These are phyloP conservation scores for Gastrophysa polygoni DNA, from an alignment of 2,888 invertebrate genomes.

Conservation along the genomic window DNA sequence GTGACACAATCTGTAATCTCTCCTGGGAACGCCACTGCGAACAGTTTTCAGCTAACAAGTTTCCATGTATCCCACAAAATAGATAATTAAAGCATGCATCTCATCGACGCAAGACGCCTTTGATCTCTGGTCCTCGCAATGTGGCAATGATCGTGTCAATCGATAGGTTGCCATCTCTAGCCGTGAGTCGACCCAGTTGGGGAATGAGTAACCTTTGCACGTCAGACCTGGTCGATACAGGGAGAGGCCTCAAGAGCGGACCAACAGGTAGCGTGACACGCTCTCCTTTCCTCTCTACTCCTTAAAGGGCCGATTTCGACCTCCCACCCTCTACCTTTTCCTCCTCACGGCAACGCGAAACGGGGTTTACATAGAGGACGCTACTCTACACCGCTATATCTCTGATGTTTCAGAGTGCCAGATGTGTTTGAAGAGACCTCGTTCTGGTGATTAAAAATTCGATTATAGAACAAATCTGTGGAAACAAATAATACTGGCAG, in stretches of 20 bases:
- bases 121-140: too few species aligned
- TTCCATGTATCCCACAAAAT: too few species aligned
- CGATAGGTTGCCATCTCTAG: not conserved
- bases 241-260: slow-evolving; percentile 49
- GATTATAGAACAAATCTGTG: too few species aligned
- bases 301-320: slow-evolving; percentile 10
- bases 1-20: too few species aligned
- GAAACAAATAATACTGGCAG: too few species aligned
- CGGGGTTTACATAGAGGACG: slow-evolving; percentile 9
- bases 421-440: not conserved
- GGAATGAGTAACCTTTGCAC: slow-evolving; percentile 44
- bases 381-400: not conserved
- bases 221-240: slow-evolving; percentile 44
- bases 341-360: not conserved
- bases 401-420: not conserved
- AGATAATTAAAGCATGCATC: too few species aligned
- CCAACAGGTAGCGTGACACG: slow-evolving; percentile 52
- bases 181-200: not conserved
- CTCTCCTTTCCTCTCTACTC: slow-evolving; percentile 33
- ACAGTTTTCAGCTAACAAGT: too few species aligned
- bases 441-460: too few species aligned
- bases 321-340: slow-evolving; percentile 8
- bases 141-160: too few species aligned
- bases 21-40: too few species aligned
- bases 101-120: too few species aligned